Conservation (phyloP, 2,888 invertebrate species). For the Nudaria mundana region DNA sequence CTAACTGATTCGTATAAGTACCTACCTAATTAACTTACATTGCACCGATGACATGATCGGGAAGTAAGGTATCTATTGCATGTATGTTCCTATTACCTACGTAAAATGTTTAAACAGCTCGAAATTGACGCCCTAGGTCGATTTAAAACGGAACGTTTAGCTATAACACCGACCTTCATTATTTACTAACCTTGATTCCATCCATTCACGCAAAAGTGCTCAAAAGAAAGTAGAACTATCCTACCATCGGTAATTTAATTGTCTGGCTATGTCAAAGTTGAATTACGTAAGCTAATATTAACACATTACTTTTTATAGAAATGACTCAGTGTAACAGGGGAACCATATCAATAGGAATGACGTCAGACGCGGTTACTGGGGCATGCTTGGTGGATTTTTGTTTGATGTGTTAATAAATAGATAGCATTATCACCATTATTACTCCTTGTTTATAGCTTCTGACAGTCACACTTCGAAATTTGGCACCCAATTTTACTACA, state of each 20-base stretch:
- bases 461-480: too few relatives aligned
- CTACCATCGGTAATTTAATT: conserved; percentile 5
- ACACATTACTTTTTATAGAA: conserved; percentile 20
- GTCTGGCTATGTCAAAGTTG: conserved; percentile 17
- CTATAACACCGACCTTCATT: conserved; percentile 12
- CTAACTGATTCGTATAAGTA: too few relatives aligned
- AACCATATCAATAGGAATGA: conserved; percentile 21
- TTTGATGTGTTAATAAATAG: neutral
- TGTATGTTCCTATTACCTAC: too few relatives aligned
- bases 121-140: neutral
- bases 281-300: conserved; percentile 20
- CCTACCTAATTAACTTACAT: too few relatives aligned
- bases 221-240: conserved; percentile 9
- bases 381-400: conserved; percentile 11
- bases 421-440: neutral
- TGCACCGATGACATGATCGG: too few relatives aligned
- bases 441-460: too few relatives aligned
- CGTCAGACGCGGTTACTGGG: conserved; percentile 29
- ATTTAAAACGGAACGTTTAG: conserved; percentile 10
- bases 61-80: too few relatives aligned
- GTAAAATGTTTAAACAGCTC: too few relatives aligned
- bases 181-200: conserved; percentile 22
- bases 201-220: conserved; percentile 27
- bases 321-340: conserved; percentile 27
- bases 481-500: too few relatives aligned